These are phyloP conservation scores for Nowickia ferox DNA, from an alignment of 2,888 invertebrate genomes.

Conservation along the genomic window DNA sequence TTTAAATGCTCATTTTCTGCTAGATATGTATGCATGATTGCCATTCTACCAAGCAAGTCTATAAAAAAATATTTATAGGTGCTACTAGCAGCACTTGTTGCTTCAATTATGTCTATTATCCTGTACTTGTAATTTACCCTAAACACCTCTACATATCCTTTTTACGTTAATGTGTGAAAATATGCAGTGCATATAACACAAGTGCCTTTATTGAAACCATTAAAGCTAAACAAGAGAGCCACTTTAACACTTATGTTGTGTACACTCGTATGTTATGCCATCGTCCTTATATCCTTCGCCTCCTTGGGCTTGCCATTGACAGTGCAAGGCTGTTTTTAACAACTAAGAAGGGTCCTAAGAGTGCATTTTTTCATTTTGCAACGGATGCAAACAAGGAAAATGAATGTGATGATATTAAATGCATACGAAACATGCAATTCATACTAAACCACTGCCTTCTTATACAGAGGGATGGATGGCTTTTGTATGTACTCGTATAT, in stretches of 20 bases:
- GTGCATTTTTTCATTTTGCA: constrained; percentile 56
- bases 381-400: constrained; percentile 56
- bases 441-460: neutral
- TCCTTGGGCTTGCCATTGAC: neutral
- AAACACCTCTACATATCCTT: constrained; percentile 61
- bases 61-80: constrained; percentile 27
- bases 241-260: constrained; percentile 67
- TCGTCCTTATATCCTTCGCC: neutral
- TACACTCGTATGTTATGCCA: constrained; percentile 29
- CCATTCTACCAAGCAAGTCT: neutral
- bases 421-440: constrained; percentile 58
- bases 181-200: constrained; percentile 74
- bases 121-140: constrained; percentile 41
- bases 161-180: constrained; percentile 75
- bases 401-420: constrained; percentile 37
- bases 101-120: constrained; percentile 67
- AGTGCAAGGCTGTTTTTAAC: neutral
- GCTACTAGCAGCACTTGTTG: constrained; percentile 75
- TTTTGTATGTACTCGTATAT: neutral
- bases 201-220: constrained; percentile 58
- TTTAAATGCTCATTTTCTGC: too few relatives aligned
- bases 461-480: neutral
- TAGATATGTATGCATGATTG: too few relatives aligned
- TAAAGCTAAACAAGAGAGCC: constrained; percentile 70
- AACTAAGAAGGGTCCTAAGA: constrained; percentile 51